Conservation (phyloP, 2,797 vertebrate species). For the Rhyacichthys aspro region DNA sequence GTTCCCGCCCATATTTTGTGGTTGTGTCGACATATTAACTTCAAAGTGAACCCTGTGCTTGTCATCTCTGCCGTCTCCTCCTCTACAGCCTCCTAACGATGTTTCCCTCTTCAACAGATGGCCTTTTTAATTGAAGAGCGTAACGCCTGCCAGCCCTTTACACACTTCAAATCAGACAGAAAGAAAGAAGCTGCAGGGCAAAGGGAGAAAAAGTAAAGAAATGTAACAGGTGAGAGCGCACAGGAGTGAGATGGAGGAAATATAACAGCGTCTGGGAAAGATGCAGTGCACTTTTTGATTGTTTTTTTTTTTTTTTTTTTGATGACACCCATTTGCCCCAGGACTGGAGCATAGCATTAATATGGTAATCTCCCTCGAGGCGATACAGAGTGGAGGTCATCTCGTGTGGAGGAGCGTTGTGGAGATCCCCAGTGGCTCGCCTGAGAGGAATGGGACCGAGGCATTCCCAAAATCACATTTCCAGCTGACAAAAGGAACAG, state of each 20-base stretch:
- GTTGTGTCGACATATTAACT: slow-evolving; percentile 53
- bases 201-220: slow-evolving; percentile 44
- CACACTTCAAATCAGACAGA: slow-evolving; percentile 73
- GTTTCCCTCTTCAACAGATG: slow-evolving; percentile 76
- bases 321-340: slow-evolving; percentile 66
- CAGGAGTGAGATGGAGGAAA: slow-evolving; percentile 5
- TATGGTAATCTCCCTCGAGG: slow-evolving; percentile 75
- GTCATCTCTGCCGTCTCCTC: slow-evolving; percentile 51
- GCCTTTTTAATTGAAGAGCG: slow-evolving; percentile 78
- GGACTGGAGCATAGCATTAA: slow-evolving; percentile 71
- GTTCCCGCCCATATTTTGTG: slow-evolving; percentile 50
- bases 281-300: slow-evolving; percentile 38
- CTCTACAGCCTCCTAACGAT: slow-evolving; percentile 49
- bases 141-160: slow-evolving; percentile 72
- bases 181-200: slow-evolving; percentile 59
- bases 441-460: slow-evolving; percentile 27
- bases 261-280: slow-evolving; percentile 38
- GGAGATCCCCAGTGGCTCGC: slow-evolving; percentile 60
- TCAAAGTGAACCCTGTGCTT: slow-evolving; percentile 53
- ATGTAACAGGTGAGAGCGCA: slow-evolving; percentile 49
- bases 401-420: slow-evolving; percentile 52
- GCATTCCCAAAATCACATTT: slow-evolving; percentile 63
- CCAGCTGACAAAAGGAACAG: slow-evolving; percentile 58
- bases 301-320: slow-evolving; percentile 23
- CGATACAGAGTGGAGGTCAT: slow-evolving; percentile 70